Evolutionary conservation across 2,888 invertebrate genomes (phyloP), one percentile per base, ranked within the genome.

Genomic region (Loripinus fragilis): DNA sequence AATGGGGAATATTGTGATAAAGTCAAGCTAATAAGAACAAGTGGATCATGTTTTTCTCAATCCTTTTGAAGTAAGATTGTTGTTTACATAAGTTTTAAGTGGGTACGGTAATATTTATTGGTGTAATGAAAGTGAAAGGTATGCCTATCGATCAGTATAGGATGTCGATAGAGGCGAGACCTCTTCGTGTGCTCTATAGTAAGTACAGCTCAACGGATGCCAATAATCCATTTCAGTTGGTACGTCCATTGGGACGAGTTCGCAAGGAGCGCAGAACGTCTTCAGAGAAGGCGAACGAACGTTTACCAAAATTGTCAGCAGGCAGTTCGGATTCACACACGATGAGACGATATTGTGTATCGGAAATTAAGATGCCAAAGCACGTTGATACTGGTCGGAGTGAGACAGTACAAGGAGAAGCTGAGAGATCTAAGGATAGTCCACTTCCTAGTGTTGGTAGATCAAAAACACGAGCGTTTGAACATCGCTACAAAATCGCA

Each of bases 81-180:
- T 67, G 67, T 67, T 67, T 20, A 67, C 67, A 67, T 23, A 67
- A 42, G 67, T 25, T 67, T 42, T 67, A 38, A 67, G 65, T 30
- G 7, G 12, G 25, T 25, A 71, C 42, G 28, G 42, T 8, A 42
- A 67, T 12, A 20, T 52, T 48, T 52, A 35, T 70, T 68, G 55
- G 72, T 55, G 72, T 55, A 12, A 76, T 72, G 76, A 80, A 73
- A 76, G 69, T 76, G 66, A 65, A 65, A 35, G 64, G 33, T 45
- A 80, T 76, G 73, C 48, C 68, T 25, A 66, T 52, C 67, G 84
- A 81, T 78, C 79, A 79, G 71, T 81, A 74, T 66, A 74, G 75
- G 60, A 68, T 81, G 69, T 78, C 79, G 68, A 77, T 84, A 28
- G 84, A 84, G 77, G 84, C 81, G 25, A 68, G 77, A 28, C 84